These are phyloP conservation scores for Cheiracanthium punctorium DNA, from an alignment of 2,888 invertebrate genomes.

Conservation along the genomic window DNA sequence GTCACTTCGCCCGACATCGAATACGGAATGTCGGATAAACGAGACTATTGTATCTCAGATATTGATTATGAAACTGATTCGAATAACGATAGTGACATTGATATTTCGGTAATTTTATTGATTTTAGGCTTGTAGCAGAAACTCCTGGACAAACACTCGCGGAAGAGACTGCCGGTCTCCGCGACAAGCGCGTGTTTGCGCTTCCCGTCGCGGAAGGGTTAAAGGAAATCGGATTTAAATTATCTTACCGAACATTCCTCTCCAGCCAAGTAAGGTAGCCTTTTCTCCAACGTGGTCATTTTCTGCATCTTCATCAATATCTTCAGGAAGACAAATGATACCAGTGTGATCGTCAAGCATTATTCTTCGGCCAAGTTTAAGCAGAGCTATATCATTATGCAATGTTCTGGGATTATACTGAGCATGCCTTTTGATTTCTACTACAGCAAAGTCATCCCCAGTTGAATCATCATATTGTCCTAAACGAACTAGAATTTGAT, in stretches of 20 bases:
- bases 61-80: no score
- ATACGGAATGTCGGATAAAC: no score
- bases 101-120: no score
- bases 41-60: no score
- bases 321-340: slow-evolving; percentile 75
- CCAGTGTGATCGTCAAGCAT: slow-evolving; percentile 80
- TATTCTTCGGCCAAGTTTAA: slow-evolving; percentile 88
- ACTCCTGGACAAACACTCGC: no score
- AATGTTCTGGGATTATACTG: slow-evolving; percentile 49
- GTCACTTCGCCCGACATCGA: no score
- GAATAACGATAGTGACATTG: no score
- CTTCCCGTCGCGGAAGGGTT: no score
- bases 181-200: no score
- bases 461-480: background rate
- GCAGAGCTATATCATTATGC: slow-evolving; percentile 80
- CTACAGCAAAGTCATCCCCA: slow-evolving; percentile 29
- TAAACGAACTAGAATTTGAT: slow-evolving; percentile 54
- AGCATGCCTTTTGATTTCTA: slow-evolving; percentile 57
- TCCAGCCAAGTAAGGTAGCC: slow-evolving; percentile 86
- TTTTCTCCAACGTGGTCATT: slow-evolving; percentile 73
- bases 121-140: no score
- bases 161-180: no score
- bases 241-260: slow-evolving; percentile 77
- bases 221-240: no score
- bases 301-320: slow-evolving; percentile 79